Evolutionary conservation across 2,113 vertebrate species (phyloP).

Genomic region (Seriola quinqueradiata): DNA sequence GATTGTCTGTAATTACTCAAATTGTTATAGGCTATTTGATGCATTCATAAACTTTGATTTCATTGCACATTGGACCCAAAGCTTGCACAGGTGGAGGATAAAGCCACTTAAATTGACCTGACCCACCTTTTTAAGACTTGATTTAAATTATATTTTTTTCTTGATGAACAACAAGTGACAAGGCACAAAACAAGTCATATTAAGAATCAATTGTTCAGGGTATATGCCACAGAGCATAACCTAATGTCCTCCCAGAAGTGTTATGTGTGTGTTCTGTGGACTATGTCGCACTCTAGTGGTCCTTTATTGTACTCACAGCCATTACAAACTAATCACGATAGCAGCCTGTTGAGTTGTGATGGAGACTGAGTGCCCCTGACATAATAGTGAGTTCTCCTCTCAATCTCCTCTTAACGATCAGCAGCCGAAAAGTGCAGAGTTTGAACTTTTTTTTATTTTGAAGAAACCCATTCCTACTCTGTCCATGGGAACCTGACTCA

Average conservation of each 20-base stretch:
- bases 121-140: not conserved
- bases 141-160: not conserved
- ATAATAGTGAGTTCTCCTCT: not conserved
- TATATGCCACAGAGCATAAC: not conserved
- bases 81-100: not conserved
- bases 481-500: not conserved
- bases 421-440: fast-evolving
- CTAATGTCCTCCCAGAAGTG: not conserved
- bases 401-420: not conserved
- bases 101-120: not conserved
- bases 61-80: not conserved
- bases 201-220: not conserved
- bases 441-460: not conserved
- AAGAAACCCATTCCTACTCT: not conserved
- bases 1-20: not conserved
- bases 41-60: not conserved
- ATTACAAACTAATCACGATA: not conserved
- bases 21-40: not conserved
- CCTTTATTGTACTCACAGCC: not conserved
- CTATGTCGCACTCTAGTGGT: conserved; percentile 71
- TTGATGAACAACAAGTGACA: not conserved
- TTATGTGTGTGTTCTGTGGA: conserved; percentile 15
- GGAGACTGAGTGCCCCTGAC: too few species aligned
- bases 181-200: not conserved
- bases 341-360: conserved; percentile 19